Evolutionary conservation across 2,888 invertebrate genomes (phyloP), one percentile per base, ranked within the genome.

Genomic region (Gastracanthus pulcherrimus): DNA sequence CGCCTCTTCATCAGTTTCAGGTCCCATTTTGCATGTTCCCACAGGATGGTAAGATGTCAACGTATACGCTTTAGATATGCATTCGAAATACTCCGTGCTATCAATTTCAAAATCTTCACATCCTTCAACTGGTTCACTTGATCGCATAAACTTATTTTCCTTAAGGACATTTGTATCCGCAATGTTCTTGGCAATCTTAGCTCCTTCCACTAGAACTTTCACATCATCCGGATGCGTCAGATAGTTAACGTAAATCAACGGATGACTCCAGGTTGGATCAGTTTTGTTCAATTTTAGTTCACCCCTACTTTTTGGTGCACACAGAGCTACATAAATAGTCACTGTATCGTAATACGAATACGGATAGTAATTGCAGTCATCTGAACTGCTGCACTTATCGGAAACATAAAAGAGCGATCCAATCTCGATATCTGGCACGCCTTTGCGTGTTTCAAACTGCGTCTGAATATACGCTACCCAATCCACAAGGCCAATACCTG

Each of bases 11-110:
- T 95, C 95, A 0, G 90, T 87, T 0, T 86, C 66, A 0, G 94
- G 94, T 0, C 95, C 95, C 95, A 95, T 95, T 89, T 94, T 95
- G 85, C 95, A 95, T 0, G 95, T 95, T 1, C 95, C 93, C 6
- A 84, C 84, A 84, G 94, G 94, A 88, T 95, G 95, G 86, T 94
- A 94, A 13, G 94, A 91, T 0, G 94, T 94, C 13, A 93, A 88
- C 0, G 94, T 93, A 5, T 94, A 87, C 0, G 93, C 92, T 64
- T 93, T 91, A 0, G 94, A 86, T 9, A 93, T 92, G 86, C 95
- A 95, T 86, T 93, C 94, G 94, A 95, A 95, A 86, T 95, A 95
- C 2, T 89, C 90, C 85, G 95, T 94, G 41, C 92, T 93, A 31
- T 72, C 45, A 13, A 60, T 31, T 11, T 29, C 11, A 19, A 48